phyloP scores from a whole-genome alignment of 2,113 vertebrate genomes.

The Ammodytes marinus region DNA sequence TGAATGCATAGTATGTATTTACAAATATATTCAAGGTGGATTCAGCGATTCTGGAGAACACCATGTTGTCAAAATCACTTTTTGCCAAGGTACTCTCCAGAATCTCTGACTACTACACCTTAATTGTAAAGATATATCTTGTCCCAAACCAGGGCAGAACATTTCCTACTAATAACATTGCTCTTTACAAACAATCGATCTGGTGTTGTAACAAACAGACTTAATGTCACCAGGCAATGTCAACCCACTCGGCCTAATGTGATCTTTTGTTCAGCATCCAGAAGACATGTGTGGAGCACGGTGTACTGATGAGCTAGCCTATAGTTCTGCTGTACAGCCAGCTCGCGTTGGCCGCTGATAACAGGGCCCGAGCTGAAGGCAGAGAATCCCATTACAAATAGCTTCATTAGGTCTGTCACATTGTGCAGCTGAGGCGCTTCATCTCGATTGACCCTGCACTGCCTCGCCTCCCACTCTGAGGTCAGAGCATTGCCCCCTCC shows the following conservation, averaged over 20 bases:
- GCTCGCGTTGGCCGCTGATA: slow-evolving; percentile 55
- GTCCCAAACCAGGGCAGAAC: not conserved
- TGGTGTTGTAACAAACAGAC: slow-evolving; percentile 22
- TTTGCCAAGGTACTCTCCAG: too few species aligned
- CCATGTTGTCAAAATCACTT: too few species aligned
- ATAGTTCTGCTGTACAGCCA: slow-evolving; percentile 33
- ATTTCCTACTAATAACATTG: not conserved
- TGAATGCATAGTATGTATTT: too few species aligned
- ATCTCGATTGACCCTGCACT: slow-evolving; percentile 74
- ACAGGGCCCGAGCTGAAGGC: slow-evolving; percentile 43
- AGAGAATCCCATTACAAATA: slow-evolving; percentile 69
- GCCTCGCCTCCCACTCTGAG: slow-evolving; percentile 54
- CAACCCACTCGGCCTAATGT: slow-evolving; percentile 39
- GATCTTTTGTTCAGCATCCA: slow-evolving; percentile 50
- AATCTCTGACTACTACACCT: too few species aligned
- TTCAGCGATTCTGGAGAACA: too few species aligned
- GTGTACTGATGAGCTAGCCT: slow-evolving; percentile 51
- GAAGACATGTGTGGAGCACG: slow-evolving; percentile 21
- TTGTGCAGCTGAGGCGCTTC: slow-evolving; percentile 65
- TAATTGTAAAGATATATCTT: too few species aligned
- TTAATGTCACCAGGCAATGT: slow-evolving; percentile 25
- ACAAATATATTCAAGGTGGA: too few species aligned
- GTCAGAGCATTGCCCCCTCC: slow-evolving; percentile 52
- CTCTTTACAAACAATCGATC: slow-evolving; percentile 29
- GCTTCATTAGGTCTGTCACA: slow-evolving; percentile 76